Evolutionary conservation across 2,888 invertebrate genomes (phyloP).

Genomic region (Tubulanus polymorphus): DNA sequence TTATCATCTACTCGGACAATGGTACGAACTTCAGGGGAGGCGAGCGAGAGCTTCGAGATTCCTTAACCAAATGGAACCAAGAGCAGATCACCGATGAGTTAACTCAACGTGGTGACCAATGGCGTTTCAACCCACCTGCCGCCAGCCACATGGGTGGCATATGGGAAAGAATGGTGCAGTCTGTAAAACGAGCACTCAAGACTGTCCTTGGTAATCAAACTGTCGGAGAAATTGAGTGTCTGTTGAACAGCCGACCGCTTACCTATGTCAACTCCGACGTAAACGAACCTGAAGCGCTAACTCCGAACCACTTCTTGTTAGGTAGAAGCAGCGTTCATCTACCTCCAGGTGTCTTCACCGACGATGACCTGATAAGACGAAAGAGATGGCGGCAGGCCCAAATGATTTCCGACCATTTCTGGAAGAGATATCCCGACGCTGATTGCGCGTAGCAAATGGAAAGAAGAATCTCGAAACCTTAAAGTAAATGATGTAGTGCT

Average conservation of each 20-base stretch:
- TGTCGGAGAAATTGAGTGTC: background rate
- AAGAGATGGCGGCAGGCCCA: background rate
- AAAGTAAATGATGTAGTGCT: slow-evolving; percentile 1
- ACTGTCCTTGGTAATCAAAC: background rate
- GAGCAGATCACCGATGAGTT: background rate
- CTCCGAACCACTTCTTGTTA: slow-evolving; percentile 38
- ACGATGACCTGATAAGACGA: background rate
- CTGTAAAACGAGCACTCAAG: slow-evolving; percentile 1
- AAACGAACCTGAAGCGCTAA: slow-evolving; percentile 13
- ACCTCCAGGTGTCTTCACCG: background rate
- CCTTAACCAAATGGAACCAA: too few relatives aligned
- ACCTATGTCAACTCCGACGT: slow-evolving; percentile 8
- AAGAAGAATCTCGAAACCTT: background rate
- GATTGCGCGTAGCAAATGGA: background rate
- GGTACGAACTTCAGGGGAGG: slow-evolving; percentile 13
- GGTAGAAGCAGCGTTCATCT: background rate
- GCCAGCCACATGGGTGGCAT: too few relatives aligned
- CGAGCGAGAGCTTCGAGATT: too few relatives aligned
- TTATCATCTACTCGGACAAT: slow-evolving; percentile 13
- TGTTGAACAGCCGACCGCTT: slow-evolving; percentile 4
- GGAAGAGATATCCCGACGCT: slow-evolving; percentile 1
- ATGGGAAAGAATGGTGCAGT: background rate
- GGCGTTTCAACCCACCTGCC: too few relatives aligned
- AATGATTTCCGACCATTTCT: background rate
- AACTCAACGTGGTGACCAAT: background rate